A percentile compares a stretch with the other conserved stretches of the same genome.
Evolutionary conservation across 2,888 invertebrate genomes (phyloP).

Genomic region (Drosophila incognita): DNA sequence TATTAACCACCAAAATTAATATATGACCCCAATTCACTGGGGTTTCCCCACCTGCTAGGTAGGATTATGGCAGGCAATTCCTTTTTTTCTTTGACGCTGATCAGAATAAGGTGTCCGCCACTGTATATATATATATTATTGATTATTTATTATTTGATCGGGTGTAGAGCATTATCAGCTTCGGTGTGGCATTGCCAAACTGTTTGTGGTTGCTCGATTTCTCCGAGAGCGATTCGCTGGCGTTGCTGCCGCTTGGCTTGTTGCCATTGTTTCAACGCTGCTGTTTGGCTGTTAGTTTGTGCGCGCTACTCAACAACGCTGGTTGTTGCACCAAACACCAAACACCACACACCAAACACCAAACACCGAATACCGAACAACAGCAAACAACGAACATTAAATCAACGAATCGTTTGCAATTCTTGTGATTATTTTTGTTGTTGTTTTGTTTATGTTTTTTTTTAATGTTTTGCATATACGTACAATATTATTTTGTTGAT

Average conservation of each 20-base stretch:
- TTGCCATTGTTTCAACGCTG: constrained; percentile 55
- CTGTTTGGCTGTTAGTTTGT: constrained; percentile 58
- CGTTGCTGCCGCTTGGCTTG: constrained; percentile 36
- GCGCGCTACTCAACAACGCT: constrained; percentile 67
- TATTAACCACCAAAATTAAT: too few relatives aligned
- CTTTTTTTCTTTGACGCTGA: too few relatives aligned
- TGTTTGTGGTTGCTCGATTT: constrained; percentile 31
- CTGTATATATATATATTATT: too few relatives aligned
- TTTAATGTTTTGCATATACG: constrained; percentile 2
- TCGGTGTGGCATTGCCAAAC: constrained; percentile 6
- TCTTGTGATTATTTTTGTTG: constrained; percentile 5
- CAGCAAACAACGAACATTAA: background rate
- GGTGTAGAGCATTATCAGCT: background rate
- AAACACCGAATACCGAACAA: constrained; percentile 3
- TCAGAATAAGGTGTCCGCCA: too few relatives aligned
- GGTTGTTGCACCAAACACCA: constrained; percentile 56
- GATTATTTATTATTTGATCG: too few relatives aligned
- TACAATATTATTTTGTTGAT: constrained; percentile 13
- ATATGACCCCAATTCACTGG: too few relatives aligned
- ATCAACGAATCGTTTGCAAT: constrained; percentile 19
- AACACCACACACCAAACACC: constrained; percentile 10
- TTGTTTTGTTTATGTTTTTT: constrained; percentile 16
- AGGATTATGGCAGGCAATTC: too few relatives aligned
- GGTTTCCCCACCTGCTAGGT: too few relatives aligned
- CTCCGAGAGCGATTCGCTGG: constrained; percentile 35